Conservation (phyloP, 1,140 invertebrate species). For the Leptinotarsa defecta region DNA sequence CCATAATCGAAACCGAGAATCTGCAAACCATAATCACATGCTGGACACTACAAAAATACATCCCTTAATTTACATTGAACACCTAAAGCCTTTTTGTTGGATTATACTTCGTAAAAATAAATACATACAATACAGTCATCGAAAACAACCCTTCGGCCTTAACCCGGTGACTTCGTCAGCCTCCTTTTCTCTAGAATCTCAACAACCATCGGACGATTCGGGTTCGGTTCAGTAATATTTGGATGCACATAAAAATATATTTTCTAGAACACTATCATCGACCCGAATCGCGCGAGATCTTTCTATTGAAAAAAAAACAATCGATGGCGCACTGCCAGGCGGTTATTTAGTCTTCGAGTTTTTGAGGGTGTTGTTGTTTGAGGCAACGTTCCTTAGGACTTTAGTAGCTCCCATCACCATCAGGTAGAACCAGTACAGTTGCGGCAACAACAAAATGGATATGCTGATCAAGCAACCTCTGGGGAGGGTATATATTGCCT, state of each 20-base stretch:
- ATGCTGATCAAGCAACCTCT: constrained; percentile 68
- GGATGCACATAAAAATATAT: no score
- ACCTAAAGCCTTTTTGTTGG: constrained; percentile 8
- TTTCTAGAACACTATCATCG: no score
- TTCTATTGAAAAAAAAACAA: no score
- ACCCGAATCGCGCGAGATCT: no score
- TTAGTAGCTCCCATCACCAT: constrained; percentile 68
- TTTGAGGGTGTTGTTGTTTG: constrained; percentile 38
- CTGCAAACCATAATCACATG: no score
- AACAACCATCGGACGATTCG: not conserved
- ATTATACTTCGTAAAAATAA: constrained; percentile 9
- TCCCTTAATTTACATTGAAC: not conserved
- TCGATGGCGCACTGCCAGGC: no score
- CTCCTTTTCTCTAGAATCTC: not conserved
- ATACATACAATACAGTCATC: not conserved
- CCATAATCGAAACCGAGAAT: no score
- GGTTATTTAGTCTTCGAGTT: constrained; percentile 29
- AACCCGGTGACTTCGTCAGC: not conserved
- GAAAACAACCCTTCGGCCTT: not conserved
- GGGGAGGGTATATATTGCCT: constrained; percentile 62
- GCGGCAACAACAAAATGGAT: constrained; percentile 66
- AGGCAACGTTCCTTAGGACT: constrained; percentile 52
- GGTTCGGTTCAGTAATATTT: no score
- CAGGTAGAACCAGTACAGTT: constrained; percentile 73
- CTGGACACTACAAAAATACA: constrained; percentile 19